Conservation (phyloP, 1,140 invertebrate species). For the Coptotermes formosanus region DNA sequence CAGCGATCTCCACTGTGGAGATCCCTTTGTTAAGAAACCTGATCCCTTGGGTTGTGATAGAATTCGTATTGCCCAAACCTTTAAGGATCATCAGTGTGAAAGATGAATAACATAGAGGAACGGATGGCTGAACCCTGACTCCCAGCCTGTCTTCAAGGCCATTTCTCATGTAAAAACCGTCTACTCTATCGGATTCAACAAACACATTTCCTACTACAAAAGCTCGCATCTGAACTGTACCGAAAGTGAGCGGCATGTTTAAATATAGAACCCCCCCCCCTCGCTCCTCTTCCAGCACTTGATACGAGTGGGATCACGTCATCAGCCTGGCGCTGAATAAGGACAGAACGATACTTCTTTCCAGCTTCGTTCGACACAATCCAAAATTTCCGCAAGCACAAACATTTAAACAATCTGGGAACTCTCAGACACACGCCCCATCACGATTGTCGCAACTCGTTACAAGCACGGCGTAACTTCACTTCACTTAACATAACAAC, state of each 20-base stretch:
- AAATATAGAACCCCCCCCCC: slow-evolving; percentile 5
- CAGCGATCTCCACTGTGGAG: neutral
- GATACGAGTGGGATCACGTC: neutral
- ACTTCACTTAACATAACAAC: no score
- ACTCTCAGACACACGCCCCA: no score
- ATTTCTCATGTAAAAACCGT: neutral
- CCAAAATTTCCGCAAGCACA: neutral
- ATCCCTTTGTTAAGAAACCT: slow-evolving; percentile 27
- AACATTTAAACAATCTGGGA: no score
- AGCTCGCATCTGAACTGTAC: neutral
- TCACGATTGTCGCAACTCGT: no score
- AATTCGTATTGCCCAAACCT: neutral
- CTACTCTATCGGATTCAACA: neutral
- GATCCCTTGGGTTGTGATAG: neutral
- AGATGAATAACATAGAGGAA: neutral
- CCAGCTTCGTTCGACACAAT: neutral
- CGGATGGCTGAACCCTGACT: neutral
- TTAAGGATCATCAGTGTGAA: neutral
- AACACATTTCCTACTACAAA: neutral
- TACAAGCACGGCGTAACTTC: no score
- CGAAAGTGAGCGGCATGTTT: neutral
- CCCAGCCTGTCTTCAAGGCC: neutral
- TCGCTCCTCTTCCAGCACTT: neutral
- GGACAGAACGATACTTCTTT: neutral
- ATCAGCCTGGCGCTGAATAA: neutral